phyloP scores from a whole-genome alignment of 1,140 invertebrate genomes.

The Cecropterus lyciades region DNA sequence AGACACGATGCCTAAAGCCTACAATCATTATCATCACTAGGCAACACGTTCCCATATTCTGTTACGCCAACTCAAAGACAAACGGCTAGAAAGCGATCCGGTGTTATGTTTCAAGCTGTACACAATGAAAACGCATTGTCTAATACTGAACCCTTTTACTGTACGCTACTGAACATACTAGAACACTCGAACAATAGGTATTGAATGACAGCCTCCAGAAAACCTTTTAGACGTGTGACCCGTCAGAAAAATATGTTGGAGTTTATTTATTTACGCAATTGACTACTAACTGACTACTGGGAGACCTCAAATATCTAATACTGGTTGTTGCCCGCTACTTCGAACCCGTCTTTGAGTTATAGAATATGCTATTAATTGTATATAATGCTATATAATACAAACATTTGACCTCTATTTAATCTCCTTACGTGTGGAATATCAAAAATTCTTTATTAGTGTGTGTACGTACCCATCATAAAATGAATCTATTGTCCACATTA shows the following conservation, averaged over 20 bases:
- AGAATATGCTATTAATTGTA: too few species aligned
- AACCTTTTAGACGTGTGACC: constrained; percentile 5
- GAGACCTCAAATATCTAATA: too few species aligned
- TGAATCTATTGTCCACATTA: too few species aligned
- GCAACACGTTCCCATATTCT: constrained; percentile 15
- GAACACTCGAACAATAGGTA: constrained; percentile 10
- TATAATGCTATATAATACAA: too few species aligned
- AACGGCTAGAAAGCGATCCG: constrained; percentile 21
- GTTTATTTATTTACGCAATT: too few species aligned
- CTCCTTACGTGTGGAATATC: too few species aligned
- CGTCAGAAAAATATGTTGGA: background rate
- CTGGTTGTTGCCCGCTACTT: too few species aligned
- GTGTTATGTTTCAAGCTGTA: constrained; percentile 17
- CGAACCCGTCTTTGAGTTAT: too few species aligned
- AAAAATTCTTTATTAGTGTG: too few species aligned
- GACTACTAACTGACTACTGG: too few species aligned
- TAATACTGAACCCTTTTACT: constrained; percentile 29
- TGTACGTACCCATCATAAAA: too few species aligned
- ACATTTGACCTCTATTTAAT: too few species aligned
- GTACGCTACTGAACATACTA: constrained; percentile 9
- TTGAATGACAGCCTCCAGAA: constrained; percentile 6
- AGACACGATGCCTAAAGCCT: background rate
- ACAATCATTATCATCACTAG: constrained; percentile 1
- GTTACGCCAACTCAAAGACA: constrained; percentile 12
- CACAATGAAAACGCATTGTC: constrained; percentile 26